Conservation (phyloP, 2,113 vertebrate species). For the Cyprinodon variegatus region DNA sequence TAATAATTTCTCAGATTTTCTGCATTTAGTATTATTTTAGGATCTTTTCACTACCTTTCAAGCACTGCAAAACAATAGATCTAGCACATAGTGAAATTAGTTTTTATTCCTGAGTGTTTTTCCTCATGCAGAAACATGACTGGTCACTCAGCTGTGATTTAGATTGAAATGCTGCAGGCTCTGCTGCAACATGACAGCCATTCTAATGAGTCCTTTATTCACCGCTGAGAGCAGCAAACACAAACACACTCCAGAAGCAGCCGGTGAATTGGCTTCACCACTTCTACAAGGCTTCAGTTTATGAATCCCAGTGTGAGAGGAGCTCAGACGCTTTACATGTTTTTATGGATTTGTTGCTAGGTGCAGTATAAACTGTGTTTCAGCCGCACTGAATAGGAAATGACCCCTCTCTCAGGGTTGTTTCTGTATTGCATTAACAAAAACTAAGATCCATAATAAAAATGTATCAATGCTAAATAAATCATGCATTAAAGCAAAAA, state of each 20-base stretch:
- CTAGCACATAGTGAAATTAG: constrained; percentile 6
- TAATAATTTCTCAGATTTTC: too few relatives aligned
- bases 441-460: background rate
- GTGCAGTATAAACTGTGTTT: background rate
- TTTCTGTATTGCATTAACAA: constrained; percentile 12
- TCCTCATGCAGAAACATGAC: constrained; percentile 35
- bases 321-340: constrained; percentile 9
- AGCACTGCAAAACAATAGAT: constrained; percentile 38
- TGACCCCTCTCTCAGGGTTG: constrained; percentile 10
- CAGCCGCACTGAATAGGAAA: background rate
- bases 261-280: constrained; percentile 32
- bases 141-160: constrained; percentile 27
- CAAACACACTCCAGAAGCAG: constrained; percentile 27
- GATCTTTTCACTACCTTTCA: constrained; percentile 35
- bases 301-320: background rate
- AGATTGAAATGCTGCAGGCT: constrained; percentile 60
- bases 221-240: constrained; percentile 54
- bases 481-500: background rate
- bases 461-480: background rate
- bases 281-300: constrained; percentile 28
- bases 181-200: constrained; percentile 62
- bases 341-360: constrained; percentile 6
- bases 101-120: constrained; percentile 26
- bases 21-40: too few relatives aligned
- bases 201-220: constrained; percentile 75